Base-by-base conservation (phyloP, 2,113 vertebrate species). In the Nesogale talazaci region DNA sequence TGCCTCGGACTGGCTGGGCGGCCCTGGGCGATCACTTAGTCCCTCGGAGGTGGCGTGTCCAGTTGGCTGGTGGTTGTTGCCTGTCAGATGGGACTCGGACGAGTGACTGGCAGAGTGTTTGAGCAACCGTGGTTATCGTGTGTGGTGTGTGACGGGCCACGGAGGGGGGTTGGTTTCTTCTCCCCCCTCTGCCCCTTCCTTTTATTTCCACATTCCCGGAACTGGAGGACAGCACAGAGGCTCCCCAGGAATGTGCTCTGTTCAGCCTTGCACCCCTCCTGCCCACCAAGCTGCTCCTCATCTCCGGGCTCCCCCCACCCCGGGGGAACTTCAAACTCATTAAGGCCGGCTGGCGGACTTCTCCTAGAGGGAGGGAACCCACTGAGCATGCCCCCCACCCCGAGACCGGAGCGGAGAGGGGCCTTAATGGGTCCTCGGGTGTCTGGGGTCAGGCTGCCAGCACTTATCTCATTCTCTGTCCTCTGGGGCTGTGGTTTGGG, bases 321-420 rank as follows among this genome's bases (percentile, higher is more conserved):
- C 1, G 6, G 56, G 16, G 80, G 59, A 38, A 6, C 59, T 46
- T 23, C 29, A 89, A 65, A 46, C 31, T 34, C 63, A 25, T 59
- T 15, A 5, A 6, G 4, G 75, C 69, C 65, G 70, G 82, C 34
- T 10, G 4, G 75, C 69, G 63, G 70, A 85, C 34, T 10, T 40
- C 2, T 22, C 36, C 91, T 40, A 56, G 31, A 29, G 88, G 46
- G 40, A 16, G 16, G 42, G 34, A 70, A 78, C 27, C 77, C 4
- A 0, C 27, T 42, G 65, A 65, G 38, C 65, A 10, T 46, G 42
- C 63, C 19, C 38, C 11, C 19, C 20, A 22, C 0, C 0, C 2
- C 19, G 9, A 0, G 34, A 11, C 67, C 9, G 23, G 69, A 19
- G 61, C 3, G 1, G 22, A 59, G 12, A 27, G 29, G 34, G 80